These are phyloP conservation scores for Leptinotarsa rubiginosa DNA, from an alignment of 2,888 invertebrate genomes.

Conservation along the genomic window DNA sequence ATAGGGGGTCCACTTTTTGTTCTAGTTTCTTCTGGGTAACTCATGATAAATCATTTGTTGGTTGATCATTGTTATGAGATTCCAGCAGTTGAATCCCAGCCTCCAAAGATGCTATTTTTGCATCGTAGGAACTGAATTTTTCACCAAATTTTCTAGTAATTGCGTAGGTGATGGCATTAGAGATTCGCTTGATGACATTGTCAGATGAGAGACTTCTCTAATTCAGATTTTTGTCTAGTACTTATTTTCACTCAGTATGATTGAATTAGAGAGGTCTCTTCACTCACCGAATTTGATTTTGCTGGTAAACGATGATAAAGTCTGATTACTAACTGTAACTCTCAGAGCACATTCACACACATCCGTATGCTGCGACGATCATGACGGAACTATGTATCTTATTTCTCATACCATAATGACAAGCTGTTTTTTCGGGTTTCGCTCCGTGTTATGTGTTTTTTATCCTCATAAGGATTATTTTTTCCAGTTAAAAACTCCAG, in stretches of 20 bases:
- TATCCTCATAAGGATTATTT: too few relatives aligned
- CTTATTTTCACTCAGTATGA: not conserved
- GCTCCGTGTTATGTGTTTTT: too few relatives aligned
- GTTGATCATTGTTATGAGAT: not conserved
- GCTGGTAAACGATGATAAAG: not conserved
- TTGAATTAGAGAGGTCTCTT: not conserved
- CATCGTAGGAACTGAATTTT: not conserved
- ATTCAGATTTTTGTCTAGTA: not conserved
- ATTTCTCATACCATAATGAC: too few relatives aligned
- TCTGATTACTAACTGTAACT: not conserved
- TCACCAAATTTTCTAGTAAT: not conserved
- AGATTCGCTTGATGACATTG: not conserved
- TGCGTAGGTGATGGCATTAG: not conserved
- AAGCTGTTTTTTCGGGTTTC: too few relatives aligned
- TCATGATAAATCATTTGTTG: not conserved
- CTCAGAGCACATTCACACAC: not conserved
- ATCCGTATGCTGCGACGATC: not conserved
- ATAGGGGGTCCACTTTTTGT: not conserved
- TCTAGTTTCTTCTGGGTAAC: not conserved
- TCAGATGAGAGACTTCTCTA: not conserved
- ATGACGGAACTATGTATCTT: too few relatives aligned
- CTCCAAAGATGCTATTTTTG: conserved; percentile 3
- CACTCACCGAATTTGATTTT: not conserved
- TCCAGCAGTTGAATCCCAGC: not conserved
- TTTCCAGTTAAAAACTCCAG: too few relatives aligned